Evolutionary conservation across 2,888 invertebrate genomes (phyloP).

Genomic region (Pterobdella sp.): DNA sequence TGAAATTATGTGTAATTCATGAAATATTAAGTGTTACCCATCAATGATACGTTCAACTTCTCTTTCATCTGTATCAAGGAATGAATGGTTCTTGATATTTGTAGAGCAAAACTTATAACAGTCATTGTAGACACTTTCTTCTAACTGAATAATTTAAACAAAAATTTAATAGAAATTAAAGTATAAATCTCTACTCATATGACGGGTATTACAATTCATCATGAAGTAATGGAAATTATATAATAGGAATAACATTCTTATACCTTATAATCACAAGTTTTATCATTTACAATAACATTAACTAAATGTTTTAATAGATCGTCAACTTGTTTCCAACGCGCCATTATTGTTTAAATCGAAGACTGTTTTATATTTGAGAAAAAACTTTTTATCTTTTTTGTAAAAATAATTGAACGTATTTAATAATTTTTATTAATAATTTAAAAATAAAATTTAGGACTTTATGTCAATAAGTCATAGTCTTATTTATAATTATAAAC

Average conservation of each 20-base stretch:
- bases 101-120: neutral
- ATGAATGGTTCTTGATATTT: neutral
- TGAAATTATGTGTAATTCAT: neutral
- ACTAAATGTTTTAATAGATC: neutral
- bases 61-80: neutral
- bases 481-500: neutral
- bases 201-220: too few species aligned
- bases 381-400: too few species aligned
- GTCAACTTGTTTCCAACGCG: neutral
- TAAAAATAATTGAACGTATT: too few species aligned
- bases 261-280: neutral
- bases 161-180: neutral
- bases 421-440: too few species aligned
- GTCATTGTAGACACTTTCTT: neutral
- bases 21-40: neutral
- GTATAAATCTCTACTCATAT: neutral
- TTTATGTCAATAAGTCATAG: too few species aligned
- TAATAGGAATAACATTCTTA: too few species aligned
- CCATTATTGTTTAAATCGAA: neutral
- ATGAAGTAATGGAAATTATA: too few species aligned
- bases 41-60: neutral
- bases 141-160: too few species aligned
- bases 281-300: neutral
- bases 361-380: too few species aligned
- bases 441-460: too few species aligned